Evolutionary conservation across 2,113 vertebrate species (phyloP).

Genomic region (Barbus barbus): DNA sequence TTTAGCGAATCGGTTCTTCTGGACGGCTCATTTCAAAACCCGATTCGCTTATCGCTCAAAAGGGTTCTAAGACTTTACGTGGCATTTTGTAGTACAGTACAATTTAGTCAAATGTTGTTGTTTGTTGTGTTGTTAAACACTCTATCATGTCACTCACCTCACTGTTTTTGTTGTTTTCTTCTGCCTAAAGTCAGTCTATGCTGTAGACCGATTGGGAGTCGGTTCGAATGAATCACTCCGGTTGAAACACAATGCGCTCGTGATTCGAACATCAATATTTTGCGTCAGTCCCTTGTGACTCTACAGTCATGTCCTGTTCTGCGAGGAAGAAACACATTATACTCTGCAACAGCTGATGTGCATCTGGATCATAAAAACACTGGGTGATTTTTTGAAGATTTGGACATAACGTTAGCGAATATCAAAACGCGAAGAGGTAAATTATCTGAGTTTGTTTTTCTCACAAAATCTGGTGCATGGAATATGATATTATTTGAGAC

Average conservation of each 20-base stretch:
- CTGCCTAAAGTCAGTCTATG: neutral
- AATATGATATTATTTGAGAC: neutral
- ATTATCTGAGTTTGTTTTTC: neutral
- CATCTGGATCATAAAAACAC: neutral
- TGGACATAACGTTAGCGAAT: neutral
- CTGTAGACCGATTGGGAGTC: neutral
- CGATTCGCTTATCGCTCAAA: neutral
- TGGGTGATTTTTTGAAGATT: neutral
- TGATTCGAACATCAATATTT: neutral
- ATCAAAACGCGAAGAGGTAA: conserved; percentile 5
- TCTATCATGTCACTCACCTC: neutral
- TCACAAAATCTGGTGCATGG: neutral
- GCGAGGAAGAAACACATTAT: conserved; percentile 29
- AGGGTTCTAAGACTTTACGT: too few species aligned
- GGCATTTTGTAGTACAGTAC: too few species aligned
- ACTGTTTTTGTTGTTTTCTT: neutral
- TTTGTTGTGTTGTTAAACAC: neutral
- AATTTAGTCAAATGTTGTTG: too few species aligned
- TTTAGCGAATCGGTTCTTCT: neutral
- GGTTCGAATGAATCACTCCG: neutral
- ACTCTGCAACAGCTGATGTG: conserved; percentile 47
- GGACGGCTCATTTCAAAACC: neutral
- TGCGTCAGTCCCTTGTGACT: conserved; percentile 64
- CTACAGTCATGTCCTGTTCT: conserved; percentile 62
- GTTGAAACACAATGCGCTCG: neutral